Conservation (phyloP, 2,888 invertebrate genomes). For the Pantelozetes paolii region DNA sequence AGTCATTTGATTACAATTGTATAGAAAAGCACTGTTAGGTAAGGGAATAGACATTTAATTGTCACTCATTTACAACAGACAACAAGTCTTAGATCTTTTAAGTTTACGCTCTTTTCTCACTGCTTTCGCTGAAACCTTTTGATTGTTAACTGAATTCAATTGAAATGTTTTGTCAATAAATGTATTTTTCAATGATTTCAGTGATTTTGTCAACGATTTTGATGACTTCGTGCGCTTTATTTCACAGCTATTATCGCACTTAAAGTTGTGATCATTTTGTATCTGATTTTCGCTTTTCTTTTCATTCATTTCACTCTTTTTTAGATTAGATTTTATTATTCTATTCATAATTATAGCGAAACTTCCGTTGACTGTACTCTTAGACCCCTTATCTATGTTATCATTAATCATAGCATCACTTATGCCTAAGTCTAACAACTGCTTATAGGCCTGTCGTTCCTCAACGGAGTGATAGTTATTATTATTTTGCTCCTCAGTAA, state of each 20-base stretch:
- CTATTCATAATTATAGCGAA: slow-evolving; percentile 45
- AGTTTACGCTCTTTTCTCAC: background rate
- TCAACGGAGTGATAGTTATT: background rate
- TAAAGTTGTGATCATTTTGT: background rate
- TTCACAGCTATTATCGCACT: background rate
- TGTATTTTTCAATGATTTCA: slow-evolving; percentile 19
- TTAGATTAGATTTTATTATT: slow-evolving; percentile 2
- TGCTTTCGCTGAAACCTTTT: background rate
- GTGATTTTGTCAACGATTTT: slow-evolving; percentile 5
- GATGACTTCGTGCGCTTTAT: background rate
- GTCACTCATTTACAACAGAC: background rate
- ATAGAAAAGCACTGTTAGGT: too few relatives aligned
- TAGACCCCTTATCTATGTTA: slow-evolving; percentile 43
- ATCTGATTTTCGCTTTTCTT: background rate
- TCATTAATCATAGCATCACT: slow-evolving; percentile 45
- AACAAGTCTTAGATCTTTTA: slow-evolving; percentile 18
- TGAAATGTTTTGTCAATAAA: background rate
- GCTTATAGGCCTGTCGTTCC: slow-evolving; percentile 43
- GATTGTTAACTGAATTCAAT: background rate
- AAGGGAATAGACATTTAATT: too few relatives aligned
- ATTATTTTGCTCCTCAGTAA: slow-evolving; percentile 3
- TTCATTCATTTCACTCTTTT: background rate
- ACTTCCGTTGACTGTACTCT: slow-evolving; percentile 45
- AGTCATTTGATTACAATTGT: too few relatives aligned
- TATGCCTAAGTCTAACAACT: slow-evolving; percentile 45